Evolutionary conservation across 2,797 vertebrate genomes (phyloP).

Genomic region (Valencia hispanica): DNA sequence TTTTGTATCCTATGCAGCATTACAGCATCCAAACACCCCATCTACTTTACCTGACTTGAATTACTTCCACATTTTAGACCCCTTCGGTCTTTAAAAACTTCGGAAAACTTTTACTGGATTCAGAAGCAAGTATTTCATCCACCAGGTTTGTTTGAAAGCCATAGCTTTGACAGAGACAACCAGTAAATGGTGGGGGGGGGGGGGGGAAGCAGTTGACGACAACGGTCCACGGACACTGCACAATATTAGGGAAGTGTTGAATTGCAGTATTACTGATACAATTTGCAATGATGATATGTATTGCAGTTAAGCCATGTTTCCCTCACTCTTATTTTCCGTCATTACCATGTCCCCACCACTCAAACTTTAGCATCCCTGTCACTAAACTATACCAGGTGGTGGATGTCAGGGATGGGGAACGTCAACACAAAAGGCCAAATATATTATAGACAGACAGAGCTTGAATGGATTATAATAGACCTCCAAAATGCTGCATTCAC

Average conservation of each 20-base stretch:
- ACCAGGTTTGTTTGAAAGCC: neutral
- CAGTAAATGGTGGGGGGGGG: neutral
- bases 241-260: neutral
- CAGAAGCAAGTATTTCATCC: neutral
- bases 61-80: neutral
- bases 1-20: neutral
- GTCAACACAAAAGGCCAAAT: neutral
- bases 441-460: neutral
- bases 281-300: neutral
- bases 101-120: neutral
- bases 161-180: neutral
- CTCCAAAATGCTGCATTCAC: neutral
- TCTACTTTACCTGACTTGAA: neutral
- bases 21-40: neutral
- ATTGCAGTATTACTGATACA: neutral
- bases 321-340: neutral
- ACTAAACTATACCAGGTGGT: neutral
- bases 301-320: neutral
- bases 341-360: neutral
- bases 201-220: neutral
- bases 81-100: neutral
- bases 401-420: neutral
- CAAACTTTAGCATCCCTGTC: neutral
- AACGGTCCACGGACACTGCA: neutral
- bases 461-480: neutral